Evolutionary conservation across 64 coral and sea anemone species (phyloP), one percentile per base, ranked within the genome.

Genomic region (Pocillopora damicornis): DNA sequence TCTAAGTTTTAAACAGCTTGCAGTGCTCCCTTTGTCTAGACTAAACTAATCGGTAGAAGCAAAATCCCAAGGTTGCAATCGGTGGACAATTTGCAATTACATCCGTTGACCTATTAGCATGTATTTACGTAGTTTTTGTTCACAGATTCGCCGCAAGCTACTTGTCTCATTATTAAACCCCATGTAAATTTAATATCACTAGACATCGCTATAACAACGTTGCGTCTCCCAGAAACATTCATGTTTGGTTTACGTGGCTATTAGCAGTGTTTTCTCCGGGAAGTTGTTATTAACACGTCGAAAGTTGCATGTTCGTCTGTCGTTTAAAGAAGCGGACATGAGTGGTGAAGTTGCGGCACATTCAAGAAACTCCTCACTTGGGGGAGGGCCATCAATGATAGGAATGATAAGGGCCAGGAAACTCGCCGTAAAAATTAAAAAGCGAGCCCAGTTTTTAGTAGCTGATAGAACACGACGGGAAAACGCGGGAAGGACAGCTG

Each of bases 351-450:
- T 68, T 26, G 65, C 56, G 11, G 75, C 94, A 25, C 60, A 83
- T 26, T 95, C 94, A 10, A 87, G 69, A 66, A 37, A n/a, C 59
- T 95, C 94, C 0, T 92, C 90, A 7, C 87, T 95, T 18, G 65
- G 60, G 11, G 90, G 91, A 16, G 91, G 94, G 10, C 82, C 94
- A 5, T 88, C 87, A 9, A 90, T 99, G 90, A 95, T 99, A 57
- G 97, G 97, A 20, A 99, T 99, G 97, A 99, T 99, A 22, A 75
- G 93, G 37, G 97, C 97, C 5, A 87, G 97, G 60, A 99, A 99
- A 88, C 84, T 99, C 4, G 97, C 97, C 9, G 84, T 89, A 1
- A 99, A 99, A 61, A 86, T 99, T 22, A 99, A 99, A 79, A 95
- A 88, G 58, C 87, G 97, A 63, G 97, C 97, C 20, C 94, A 95